Base-by-base conservation (phyloP, 64 coral and sea anemone species). In the Pachyseris speciosa region DNA sequence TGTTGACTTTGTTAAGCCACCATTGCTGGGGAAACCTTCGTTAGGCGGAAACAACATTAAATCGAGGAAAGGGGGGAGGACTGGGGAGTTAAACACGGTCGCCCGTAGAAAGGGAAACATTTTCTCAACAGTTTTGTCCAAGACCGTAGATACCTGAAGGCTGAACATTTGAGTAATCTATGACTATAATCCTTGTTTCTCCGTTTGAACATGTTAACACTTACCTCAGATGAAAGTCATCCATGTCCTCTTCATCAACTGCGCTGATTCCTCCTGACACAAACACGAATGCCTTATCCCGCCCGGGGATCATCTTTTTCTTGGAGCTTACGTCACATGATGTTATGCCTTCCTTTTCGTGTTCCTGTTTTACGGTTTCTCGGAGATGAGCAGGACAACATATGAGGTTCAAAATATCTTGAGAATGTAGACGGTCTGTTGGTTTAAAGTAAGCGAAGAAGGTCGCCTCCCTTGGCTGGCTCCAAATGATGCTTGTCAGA, bases 361-460 rank as follows among this genome's bases (percentile, higher is more conserved):
- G 31, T 31, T 57, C 19, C 16, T 55, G 11, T 55, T 1, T 53
- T 8, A 79, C 49, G 20, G 22, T 2, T 30, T 50, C 30, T 57
- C 47, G 55, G 1, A 79, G 49, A 8, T 79, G 75, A 57, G 75
- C 29, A 1, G 75, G 75, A 11, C 47, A 79, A 8, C 75, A 79
- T 20, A 79, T 79, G 1, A 79, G 75, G 16, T 34, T 37, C 48
- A 79, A 57, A 32, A 79, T 50, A 57, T 79, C 75, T 79, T 79
- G 75, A 22, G 75, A 79, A 55, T 79, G 9, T 5, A 47, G 48
- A 1, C 75, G 75, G 5, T 37, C 48, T n/a, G 25, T 19, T n/a
- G 15, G 16, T 16, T 13, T 12, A 57, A 79, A 79, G 75, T 79
- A 79, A 20, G 75, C 75, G 29, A 79, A 79, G 75, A 79, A 79